A percentile compares a stretch with the other conserved stretches of the same genome.
These are phyloP conservation scores for Hymenochirus boettgeri DNA, from an alignment of 2,113 vertebrate species.

Conservation along the genomic window DNA sequence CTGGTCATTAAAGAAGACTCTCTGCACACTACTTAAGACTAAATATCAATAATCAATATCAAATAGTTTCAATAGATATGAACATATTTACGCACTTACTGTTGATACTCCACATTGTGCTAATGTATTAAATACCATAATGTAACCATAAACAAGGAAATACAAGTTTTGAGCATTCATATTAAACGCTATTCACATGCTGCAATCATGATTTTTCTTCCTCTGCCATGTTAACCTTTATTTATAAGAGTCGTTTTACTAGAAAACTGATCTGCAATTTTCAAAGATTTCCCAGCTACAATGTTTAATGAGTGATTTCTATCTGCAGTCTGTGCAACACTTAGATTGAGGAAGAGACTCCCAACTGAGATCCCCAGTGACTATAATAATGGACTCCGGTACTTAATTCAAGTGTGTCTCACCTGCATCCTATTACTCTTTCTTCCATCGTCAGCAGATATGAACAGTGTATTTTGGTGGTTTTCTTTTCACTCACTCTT, in stretches of 20 bases:
- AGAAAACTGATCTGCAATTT: neutral
- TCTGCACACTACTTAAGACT: too few species aligned
- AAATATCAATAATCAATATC: too few species aligned
- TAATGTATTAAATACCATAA: too few species aligned
- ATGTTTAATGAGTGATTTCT: neutral
- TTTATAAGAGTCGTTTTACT: neutral
- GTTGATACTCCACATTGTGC: too few species aligned
- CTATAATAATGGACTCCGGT: constrained; percentile 2
- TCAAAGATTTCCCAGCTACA: neutral
- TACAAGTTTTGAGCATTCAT: too few species aligned
- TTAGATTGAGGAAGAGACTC: neutral
- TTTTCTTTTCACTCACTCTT: neutral
- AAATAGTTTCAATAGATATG: too few species aligned
- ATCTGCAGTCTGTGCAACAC: constrained; percentile 1
- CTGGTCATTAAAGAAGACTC: too few species aligned
- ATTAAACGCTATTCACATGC: neutral
- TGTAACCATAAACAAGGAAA: too few species aligned
- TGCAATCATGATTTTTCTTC: neutral
- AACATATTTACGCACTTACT: too few species aligned
- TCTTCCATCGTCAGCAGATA: neutral
- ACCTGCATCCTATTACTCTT: constrained; percentile 3
- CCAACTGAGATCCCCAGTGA: neutral
- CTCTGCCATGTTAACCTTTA: neutral
- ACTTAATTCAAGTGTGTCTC: neutral
- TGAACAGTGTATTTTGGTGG: neutral